These are phyloP conservation scores for Etheostoma spectabile DNA, from an alignment of 2,113 vertebrate genomes.

Conservation along the genomic window DNA sequence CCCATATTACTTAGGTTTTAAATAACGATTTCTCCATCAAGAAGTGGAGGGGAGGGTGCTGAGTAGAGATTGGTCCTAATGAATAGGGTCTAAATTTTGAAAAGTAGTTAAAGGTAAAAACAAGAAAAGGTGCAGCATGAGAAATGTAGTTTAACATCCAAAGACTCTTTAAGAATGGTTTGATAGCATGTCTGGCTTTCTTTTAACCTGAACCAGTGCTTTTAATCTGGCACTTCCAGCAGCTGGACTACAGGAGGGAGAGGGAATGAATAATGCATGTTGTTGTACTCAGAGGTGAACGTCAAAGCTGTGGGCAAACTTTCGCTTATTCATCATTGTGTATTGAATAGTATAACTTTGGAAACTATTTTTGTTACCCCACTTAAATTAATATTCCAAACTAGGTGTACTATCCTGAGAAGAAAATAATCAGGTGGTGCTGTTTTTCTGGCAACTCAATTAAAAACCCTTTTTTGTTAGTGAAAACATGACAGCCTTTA, in stretches of 20 bases:
- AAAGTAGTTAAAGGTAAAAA: conserved; percentile 12
- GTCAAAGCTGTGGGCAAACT: conserved; percentile 33
- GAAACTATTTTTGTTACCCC: conserved; percentile 18
- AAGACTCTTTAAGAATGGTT: conserved; percentile 36
- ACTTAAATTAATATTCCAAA: conserved; percentile 26
- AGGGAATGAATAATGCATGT: conserved; percentile 17
- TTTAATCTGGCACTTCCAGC: conserved; percentile 57
- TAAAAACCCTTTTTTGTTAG: conserved; percentile 11
- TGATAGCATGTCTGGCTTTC: conserved; percentile 56
- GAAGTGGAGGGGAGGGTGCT: neutral
- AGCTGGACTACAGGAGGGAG: conserved; percentile 8
- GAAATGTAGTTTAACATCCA: conserved; percentile 24
- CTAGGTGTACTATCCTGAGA: conserved; percentile 3
- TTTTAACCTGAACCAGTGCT: conserved; percentile 40
- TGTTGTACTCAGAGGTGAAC: conserved; percentile 30
- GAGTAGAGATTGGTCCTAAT: neutral
- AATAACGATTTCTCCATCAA: neutral
- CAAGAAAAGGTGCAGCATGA: neutral
- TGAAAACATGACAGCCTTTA: conserved; percentile 39
- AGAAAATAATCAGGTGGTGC: neutral
- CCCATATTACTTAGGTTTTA: neutral
- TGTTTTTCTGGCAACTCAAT: conserved; percentile 32
- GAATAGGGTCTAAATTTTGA: conserved; percentile 25
- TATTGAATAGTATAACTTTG: conserved; percentile 2
- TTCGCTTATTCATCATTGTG: neutral